Evolutionary conservation across 2,113 vertebrate species (phyloP), one percentile per base, ranked within the genome.

Genomic region (Gulo gulo): DNA sequence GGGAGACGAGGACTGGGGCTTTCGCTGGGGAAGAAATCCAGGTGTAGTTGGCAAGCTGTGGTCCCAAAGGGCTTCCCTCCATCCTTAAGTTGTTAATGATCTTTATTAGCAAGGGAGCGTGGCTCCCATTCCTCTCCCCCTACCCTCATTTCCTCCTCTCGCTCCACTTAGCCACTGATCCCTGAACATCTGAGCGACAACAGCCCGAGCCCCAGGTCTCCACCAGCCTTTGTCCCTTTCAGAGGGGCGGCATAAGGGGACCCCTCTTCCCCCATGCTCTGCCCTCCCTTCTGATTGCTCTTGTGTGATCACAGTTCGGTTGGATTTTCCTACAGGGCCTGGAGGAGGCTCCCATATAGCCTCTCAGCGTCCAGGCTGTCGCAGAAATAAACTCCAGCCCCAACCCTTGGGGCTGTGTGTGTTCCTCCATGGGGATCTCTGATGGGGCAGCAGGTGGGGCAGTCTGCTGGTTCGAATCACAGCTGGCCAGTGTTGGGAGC

Each of bases 381-480:
- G 42, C 63, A 50, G 88, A 93, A 98, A 98, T 98, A 97, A 97
- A 97, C 21, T 71, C 26, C 74, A 78, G 7, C 21, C 50, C 52
- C 0, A 4, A 16, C 29, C 13, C 1, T 2, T 4, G 21, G 18
- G n/a, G 34, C 61, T 82, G 45, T 31, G 36, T 50, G 47, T 74
- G n/a, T 96, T 74, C 55, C 59, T 55, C 47, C 39, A 1, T 6
- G 39, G 63, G 39, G 14, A 34, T 29, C 59, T 88, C 67, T 50
- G 55, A 20, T 34, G 34, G 45, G 36, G 16, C 8, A 31, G 31
- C 9, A 0, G 11, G 2, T 4, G 20, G 91, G 31, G 21, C 7
- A 21, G 45, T 2, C 36, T 7, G 59, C n/a, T 15, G 79, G 29
- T 74, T 69, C 14, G 12, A 1, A 13, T 52, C 50, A 10, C 4